Evolutionary conservation across 2,113 vertebrate genomes (phyloP).

Genomic region (Lanius collurio): DNA sequence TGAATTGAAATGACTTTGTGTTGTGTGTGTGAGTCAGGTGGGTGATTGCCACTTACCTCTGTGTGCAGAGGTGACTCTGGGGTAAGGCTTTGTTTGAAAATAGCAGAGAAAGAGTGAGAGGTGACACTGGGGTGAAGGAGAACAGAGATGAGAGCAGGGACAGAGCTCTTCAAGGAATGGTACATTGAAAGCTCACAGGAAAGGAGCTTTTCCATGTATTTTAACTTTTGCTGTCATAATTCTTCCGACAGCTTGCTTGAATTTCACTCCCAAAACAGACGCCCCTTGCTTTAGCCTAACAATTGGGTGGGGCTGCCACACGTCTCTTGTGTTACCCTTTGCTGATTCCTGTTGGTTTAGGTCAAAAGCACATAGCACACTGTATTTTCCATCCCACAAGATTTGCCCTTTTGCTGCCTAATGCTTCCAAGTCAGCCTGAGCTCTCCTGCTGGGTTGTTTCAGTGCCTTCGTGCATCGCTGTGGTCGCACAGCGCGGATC

Average conservation of each 20-base stretch:
- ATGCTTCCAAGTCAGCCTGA: rapidly evolving
- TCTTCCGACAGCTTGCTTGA: background rate
- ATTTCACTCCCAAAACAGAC: background rate
- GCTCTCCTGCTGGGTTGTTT: background rate
- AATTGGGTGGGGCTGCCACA: background rate
- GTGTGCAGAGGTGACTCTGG: background rate
- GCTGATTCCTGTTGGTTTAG: background rate
- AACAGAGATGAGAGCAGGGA: background rate
- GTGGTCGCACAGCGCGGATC: conserved; percentile 92
- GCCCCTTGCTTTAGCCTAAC: background rate
- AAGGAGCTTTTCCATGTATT: background rate
- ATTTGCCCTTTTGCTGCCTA: background rate
- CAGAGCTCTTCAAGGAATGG: background rate
- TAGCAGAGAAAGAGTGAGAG: background rate
- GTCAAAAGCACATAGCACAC: rapidly evolving
- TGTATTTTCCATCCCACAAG: background rate
- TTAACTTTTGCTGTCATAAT: background rate
- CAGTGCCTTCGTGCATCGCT: conserved; percentile 96
- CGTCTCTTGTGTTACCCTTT: rapidly evolving
- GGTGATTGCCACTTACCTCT: rapidly evolving
- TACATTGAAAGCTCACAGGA: background rate
- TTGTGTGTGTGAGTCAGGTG: background rate
- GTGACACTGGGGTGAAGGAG: background rate
- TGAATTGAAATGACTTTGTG: background rate
- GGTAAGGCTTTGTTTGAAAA: background rate